Base-by-base conservation (phyloP, 2,888 invertebrate species). In the Drosophila longiperda region DNA sequence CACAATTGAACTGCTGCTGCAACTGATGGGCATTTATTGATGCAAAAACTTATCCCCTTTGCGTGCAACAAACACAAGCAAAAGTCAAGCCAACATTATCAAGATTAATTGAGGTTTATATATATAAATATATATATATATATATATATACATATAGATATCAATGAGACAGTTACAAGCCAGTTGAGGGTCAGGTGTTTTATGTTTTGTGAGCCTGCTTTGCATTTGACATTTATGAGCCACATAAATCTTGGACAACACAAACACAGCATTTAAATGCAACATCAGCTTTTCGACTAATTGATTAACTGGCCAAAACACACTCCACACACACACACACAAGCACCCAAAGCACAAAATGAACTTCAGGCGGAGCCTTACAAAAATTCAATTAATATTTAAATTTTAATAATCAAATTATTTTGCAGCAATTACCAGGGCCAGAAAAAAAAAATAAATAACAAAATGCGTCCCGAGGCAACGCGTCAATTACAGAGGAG, bases 351-450 rank as follows among this genome's bases (percentile, higher is more conserved):
- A 38, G 58, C 62, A 71, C 52, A 48, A 58, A 70, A 63, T 66
- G 59, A 62, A 60, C 49, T 58, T 11, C 8, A n/a, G 11, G 20
- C 34, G 12, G 52, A 68, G n/a, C 12, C 52, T 45, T 11, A 34
- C 60, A 20, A 68, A 60, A 70, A 63, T 89, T 86, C 85, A 90
- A 90, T 86, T 89, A 90, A 90, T 90, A 86, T 86, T 90, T 86
- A 89, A 86, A 90, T 89, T 89, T 90, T 89, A 83, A 86, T 90
- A 86, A 90, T 86, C 90, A 90, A 90, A 86, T 86, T 89, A 86
- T 89, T 86, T 86, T 89, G 71, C 83, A 73, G 90, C 89, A 86
- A 77, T 82, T 74, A 79, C 82, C 57, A 60, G 58, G 26, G 60
- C 45, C 65, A 58, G 26, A 38, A 42, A 34, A 36, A 4, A 38